Evolutionary conservation across 2,888 invertebrate genomes (phyloP).

Genomic region (Amblyjoppa proteus): DNA sequence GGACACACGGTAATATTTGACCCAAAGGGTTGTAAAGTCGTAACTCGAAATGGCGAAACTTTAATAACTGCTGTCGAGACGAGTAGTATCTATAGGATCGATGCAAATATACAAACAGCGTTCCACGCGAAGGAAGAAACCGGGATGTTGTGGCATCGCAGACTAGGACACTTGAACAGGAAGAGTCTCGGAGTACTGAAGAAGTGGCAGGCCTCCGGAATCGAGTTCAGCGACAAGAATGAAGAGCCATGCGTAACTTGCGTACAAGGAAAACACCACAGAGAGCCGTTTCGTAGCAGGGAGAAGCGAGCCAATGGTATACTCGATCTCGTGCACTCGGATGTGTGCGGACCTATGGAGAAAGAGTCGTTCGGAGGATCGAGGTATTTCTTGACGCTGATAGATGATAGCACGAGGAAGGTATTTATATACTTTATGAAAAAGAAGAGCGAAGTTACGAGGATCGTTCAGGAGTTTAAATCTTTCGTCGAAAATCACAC

Average conservation of each 20-base stretch:
- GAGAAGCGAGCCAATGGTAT: slow-evolving; percentile 60
- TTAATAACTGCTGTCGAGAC: slow-evolving; percentile 12
- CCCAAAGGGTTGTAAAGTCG: slow-evolving; percentile 18
- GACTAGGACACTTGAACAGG: too few relatives aligned
- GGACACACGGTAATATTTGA: slow-evolving; percentile 44
- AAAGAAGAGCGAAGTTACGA: slow-evolving; percentile 69
- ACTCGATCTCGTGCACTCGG: slow-evolving; percentile 79
- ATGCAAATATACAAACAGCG: slow-evolving; percentile 1
- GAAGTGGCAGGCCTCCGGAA: slow-evolving; percentile 45
- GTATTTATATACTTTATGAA: slow-evolving; percentile 64
- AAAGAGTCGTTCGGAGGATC: slow-evolving; percentile 76
- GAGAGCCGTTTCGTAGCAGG: slow-evolving; percentile 67
- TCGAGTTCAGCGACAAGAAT: slow-evolving; percentile 24
- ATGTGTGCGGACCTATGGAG: slow-evolving; percentile 81
- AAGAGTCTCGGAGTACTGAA: slow-evolving; percentile 61
- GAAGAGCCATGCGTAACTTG: slow-evolving; percentile 68
- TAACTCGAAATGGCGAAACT: slow-evolving; percentile 6
- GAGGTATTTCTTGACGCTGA: slow-evolving; percentile 71
- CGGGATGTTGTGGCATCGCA: slow-evolving; percentile 72
- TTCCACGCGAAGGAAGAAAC: slow-evolving; percentile 61
- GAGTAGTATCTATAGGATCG: slow-evolving; percentile 29
- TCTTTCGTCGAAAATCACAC: slow-evolving; percentile 51
- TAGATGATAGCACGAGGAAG: slow-evolving; percentile 34
- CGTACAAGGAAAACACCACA: slow-evolving; percentile 72
- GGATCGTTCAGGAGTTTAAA: background rate